Conservation (phyloP, 2,888 invertebrate genomes). For the Dinocampus coccinellae region DNA sequence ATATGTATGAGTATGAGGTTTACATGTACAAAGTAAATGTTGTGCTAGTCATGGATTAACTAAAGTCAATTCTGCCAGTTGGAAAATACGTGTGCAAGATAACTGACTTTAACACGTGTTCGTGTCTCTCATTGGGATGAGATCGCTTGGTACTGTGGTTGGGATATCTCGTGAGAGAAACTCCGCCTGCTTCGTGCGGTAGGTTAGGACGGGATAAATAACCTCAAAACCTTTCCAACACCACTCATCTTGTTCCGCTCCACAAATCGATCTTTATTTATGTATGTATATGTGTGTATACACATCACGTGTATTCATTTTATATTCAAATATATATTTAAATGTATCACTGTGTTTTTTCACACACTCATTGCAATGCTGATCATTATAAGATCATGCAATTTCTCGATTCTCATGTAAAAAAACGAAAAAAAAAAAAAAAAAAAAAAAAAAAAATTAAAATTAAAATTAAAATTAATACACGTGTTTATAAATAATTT, state of each 20-base stretch:
- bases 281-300: neutral
- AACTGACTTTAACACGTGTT: slow-evolving; percentile 28
- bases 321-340: neutral
- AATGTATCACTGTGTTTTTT: neutral
- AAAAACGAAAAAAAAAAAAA: too few species aligned
- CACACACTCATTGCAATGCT: neutral
- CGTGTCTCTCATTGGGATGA: slow-evolving; percentile 21
- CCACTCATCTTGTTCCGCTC: slow-evolving; percentile 14
- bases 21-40: neutral
- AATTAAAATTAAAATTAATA: too few species aligned
- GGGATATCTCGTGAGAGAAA: slow-evolving; percentile 28
- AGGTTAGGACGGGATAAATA: slow-evolving; percentile 18
- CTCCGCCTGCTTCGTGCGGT: slow-evolving; percentile 20
- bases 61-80: slow-evolving; percentile 6
- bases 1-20: neutral
- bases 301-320: neutral
- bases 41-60: neutral
- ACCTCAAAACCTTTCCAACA: slow-evolving; percentile 20
- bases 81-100: slow-evolving; percentile 3
- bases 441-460: too few species aligned
- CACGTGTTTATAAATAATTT: neutral
- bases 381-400: neutral
- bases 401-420: neutral
- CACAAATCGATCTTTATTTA: slow-evolving; percentile 6
- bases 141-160: slow-evolving; percentile 9